These are phyloP conservation scores for Plusia festucae DNA, from an alignment of 2,888 invertebrate species.

Conservation along the genomic window DNA sequence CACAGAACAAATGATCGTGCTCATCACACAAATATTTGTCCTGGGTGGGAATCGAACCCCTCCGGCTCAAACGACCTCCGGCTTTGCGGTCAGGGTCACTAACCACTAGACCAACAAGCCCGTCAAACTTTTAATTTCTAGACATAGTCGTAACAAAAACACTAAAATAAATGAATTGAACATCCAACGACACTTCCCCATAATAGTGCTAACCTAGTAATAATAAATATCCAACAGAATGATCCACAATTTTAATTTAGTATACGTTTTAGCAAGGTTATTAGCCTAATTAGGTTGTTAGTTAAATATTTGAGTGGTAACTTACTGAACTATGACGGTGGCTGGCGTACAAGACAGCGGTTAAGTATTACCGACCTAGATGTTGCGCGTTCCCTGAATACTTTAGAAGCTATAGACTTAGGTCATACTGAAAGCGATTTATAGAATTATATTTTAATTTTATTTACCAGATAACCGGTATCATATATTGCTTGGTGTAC, in stretches of 20 bases:
- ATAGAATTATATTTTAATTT: too few species aligned
- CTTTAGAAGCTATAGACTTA: conserved; percentile 46
- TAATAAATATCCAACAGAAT: not conserved
- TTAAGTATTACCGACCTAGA: conserved; percentile 63
- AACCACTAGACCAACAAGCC: too few species aligned
- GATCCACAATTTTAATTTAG: conserved; percentile 45
- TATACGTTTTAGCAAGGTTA: conserved; percentile 56
- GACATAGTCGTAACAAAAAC: not conserved
- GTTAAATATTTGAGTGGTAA: conserved; percentile 53
- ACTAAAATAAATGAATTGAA: not conserved
- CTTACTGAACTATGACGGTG: conserved; percentile 51
- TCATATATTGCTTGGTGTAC: too few species aligned
- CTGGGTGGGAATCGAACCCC: too few species aligned
- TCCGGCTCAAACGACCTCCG: too few species aligned
- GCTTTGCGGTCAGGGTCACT: too few species aligned
- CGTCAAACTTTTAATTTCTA: too few species aligned
- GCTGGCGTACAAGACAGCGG: conserved; percentile 56
- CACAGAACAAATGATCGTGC: too few species aligned
- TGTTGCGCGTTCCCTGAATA: conserved; percentile 61
- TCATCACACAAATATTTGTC: too few species aligned
- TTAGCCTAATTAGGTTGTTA: conserved; percentile 57
- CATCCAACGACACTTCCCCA: not conserved
- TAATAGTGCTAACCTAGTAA: not conserved
- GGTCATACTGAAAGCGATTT: conserved; percentile 40
- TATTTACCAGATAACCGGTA: too few species aligned